Conservation (phyloP, 2,797 vertebrate species). For the Muscicapa striata region DNA sequence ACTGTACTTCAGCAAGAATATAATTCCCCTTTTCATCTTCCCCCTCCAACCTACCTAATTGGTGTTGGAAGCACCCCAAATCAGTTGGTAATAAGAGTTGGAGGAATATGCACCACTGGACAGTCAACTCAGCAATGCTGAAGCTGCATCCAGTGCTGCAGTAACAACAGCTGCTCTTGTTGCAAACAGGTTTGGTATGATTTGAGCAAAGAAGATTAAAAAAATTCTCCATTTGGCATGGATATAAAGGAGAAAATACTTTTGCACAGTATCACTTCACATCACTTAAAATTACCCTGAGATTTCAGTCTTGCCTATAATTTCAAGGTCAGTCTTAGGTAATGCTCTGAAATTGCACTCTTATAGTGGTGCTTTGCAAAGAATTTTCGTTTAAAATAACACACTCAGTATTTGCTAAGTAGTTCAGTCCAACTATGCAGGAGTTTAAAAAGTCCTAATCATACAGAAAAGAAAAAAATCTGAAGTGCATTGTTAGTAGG, state of each 20-base stretch:
- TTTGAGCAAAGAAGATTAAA: neutral
- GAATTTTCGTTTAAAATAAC: neutral
- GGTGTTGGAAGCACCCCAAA: neutral
- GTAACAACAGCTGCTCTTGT: neutral
- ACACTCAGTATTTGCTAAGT: neutral
- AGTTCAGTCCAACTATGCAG: neutral
- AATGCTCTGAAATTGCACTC: neutral
- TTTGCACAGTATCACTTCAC: neutral
- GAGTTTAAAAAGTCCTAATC: slow-evolving; percentile 56
- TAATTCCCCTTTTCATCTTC: neutral
- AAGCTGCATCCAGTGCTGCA: neutral
- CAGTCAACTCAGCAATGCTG: neutral
- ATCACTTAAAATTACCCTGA: neutral
- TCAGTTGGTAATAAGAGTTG: neutral
- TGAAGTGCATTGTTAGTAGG: slow-evolving; percentile 57
- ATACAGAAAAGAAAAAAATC: slow-evolving; percentile 28
- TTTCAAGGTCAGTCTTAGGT: neutral
- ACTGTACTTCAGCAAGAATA: neutral
- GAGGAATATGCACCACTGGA: neutral
- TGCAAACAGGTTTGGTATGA: neutral
- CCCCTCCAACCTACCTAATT: neutral
- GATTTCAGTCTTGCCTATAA: neutral
- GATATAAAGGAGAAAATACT: neutral
- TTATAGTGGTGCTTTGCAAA: neutral
- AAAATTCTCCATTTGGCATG: neutral